Evolutionary conservation across 2,888 invertebrate genomes (phyloP).

Genomic region (Eupeodes luniger): DNA sequence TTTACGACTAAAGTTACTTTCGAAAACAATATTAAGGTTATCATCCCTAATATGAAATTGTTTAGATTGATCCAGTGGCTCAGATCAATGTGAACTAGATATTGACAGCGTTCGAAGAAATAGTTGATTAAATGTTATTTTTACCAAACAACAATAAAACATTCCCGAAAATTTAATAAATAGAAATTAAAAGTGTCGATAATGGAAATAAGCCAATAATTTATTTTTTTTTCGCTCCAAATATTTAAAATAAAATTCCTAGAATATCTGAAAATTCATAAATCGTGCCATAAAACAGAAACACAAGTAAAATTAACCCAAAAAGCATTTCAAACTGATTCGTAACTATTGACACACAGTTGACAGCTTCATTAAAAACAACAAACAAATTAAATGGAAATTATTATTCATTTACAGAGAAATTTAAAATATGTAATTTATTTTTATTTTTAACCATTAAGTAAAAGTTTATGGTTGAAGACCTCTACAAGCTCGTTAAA

Average conservation of each 20-base stretch:
- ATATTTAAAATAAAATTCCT: background rate
- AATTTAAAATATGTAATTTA: background rate
- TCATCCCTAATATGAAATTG: too few species aligned
- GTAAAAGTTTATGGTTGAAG: background rate
- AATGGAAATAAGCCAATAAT: too few species aligned
- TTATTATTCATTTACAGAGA: background rate
- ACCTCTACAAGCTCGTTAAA: slow-evolving; percentile 2
- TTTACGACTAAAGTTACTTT: too few species aligned
- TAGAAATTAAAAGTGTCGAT: too few species aligned
- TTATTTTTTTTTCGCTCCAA: too few species aligned
- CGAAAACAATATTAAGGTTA: too few species aligned
- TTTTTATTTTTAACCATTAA: background rate
- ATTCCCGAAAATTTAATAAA: too few species aligned
- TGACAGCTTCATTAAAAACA: slow-evolving; percentile 63
- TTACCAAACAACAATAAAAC: too few species aligned
- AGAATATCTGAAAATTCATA: background rate
- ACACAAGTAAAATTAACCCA: slow-evolving; percentile 4
- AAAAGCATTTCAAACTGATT: slow-evolving; percentile 46
- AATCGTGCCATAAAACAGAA: background rate
- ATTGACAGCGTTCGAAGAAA: too few species aligned
- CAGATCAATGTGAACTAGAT: too few species aligned
- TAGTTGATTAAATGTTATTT: too few species aligned
- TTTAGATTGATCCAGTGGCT: too few species aligned
- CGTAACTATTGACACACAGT: slow-evolving; percentile 44
- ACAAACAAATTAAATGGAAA: slow-evolving; percentile 2